A percentile compares a stretch with the other conserved stretches of the same genome.
phyloP scores from a whole-genome alignment of 92 coral and sea anemone genomes.

The Porites rus region DNA sequence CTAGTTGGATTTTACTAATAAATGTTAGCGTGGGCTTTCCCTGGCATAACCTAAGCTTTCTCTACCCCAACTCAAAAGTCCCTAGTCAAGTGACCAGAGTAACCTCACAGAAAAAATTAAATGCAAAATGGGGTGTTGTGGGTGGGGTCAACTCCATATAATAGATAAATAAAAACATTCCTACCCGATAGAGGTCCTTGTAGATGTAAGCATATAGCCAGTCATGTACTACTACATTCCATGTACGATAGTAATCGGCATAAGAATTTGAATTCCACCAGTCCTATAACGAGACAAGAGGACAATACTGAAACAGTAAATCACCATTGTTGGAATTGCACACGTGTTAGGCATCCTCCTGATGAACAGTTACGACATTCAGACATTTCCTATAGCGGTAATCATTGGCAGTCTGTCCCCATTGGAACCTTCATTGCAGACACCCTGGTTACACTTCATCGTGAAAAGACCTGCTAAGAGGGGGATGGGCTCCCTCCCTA shows the following conservation, averaged over 20 bases:
- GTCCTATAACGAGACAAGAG: conserved; percentile 58
- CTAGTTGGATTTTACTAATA: too few species aligned
- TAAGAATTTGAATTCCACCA: conserved; percentile 98
- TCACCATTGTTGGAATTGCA: background rate
- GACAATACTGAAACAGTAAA: background rate
- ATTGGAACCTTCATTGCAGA: too few species aligned
- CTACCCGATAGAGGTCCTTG: conserved; percentile 76
- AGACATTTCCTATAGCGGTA: too few species aligned
- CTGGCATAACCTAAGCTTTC: too few species aligned
- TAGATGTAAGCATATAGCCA: conserved; percentile 94
- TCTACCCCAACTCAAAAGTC: background rate
- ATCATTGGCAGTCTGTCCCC: too few species aligned
- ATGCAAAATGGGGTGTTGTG: too few species aligned
- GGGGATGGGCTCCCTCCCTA: too few species aligned
- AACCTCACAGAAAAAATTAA: background rate
- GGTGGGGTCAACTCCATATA: too few species aligned
- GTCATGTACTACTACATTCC: conserved; percentile 99
- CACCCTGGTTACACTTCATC: too few species aligned
- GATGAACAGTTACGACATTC: too few species aligned
- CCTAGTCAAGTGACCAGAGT: too few species aligned
- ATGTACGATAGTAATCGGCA: conserved; percentile 91
- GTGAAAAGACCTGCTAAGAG: too few species aligned
- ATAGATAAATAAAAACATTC: background rate
- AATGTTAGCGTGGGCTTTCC: background rate
- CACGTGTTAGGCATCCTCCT: background rate